Conservation (phyloP, 2,888 invertebrate genomes). For the Reticulitermes lucifugus region DNA sequence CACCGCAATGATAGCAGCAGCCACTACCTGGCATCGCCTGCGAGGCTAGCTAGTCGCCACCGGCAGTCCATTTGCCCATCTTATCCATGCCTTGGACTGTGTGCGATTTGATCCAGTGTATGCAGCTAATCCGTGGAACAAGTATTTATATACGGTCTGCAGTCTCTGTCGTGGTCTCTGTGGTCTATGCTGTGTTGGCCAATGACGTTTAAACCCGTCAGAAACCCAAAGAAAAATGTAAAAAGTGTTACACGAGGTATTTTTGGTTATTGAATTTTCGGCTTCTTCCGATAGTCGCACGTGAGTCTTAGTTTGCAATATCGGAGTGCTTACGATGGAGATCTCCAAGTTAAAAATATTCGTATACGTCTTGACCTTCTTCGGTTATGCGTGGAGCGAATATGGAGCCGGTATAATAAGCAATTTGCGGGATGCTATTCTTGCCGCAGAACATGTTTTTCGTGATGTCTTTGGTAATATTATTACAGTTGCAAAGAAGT, state of each 20-base stretch:
- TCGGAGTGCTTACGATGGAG: conserved; percentile 73
- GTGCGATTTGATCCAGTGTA: too few species aligned
- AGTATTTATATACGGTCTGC: too few species aligned
- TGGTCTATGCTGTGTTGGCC: not conserved
- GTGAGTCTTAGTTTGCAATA: not conserved
- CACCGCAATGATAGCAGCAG: too few species aligned
- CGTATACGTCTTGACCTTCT: conserved; percentile 80
- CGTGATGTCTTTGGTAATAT: conserved; percentile 81
- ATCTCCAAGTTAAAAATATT: conserved; percentile 80
- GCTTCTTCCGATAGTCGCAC: not conserved
- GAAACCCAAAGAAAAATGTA: not conserved
- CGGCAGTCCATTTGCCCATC: too few species aligned
- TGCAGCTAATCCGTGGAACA: too few species aligned
- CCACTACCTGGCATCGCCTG: too few species aligned
- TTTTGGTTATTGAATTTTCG: not conserved
- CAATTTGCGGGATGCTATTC: conserved; percentile 82
- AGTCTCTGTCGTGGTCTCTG: too few species aligned
- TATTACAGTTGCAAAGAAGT: conserved; percentile 78
- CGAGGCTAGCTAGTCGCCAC: too few species aligned
- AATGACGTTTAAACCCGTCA: not conserved
- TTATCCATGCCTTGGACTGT: too few species aligned
- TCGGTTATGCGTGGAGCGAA: conserved; percentile 84
- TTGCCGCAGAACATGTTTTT: conserved; percentile 83
- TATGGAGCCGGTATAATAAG: conserved; percentile 79
- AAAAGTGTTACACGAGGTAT: not conserved